Evolutionary conservation across 2,888 invertebrate species (phyloP).

Genomic region (Tortricodes alternella): DNA sequence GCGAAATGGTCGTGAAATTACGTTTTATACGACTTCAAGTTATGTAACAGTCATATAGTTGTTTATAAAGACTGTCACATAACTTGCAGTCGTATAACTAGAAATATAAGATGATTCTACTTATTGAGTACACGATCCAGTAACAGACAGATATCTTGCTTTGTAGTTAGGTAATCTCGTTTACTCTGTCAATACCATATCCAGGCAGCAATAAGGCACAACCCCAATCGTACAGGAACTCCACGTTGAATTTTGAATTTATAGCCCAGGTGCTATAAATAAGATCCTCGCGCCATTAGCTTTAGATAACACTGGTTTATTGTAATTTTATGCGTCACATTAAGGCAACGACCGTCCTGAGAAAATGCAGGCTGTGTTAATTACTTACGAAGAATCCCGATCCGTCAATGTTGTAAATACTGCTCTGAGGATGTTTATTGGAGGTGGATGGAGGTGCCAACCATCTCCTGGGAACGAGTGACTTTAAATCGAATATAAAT

Average conservation of each 20-base stretch:
- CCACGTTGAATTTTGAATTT: conserved; percentile 36
- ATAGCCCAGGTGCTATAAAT: conserved; percentile 57
- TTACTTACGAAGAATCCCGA: conserved; percentile 13
- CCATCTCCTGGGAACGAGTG: too few relatives aligned
- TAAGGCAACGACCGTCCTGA: conserved; percentile 37
- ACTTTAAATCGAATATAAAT: too few relatives aligned
- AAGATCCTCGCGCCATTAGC: conserved; percentile 57
- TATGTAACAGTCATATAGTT: too few relatives aligned
- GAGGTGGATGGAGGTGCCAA: background rate
- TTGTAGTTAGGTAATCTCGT: background rate
- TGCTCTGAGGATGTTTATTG: background rate
- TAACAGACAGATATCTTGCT: too few relatives aligned
- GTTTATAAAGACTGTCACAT: too few relatives aligned
- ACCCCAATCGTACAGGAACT: conserved; percentile 8
- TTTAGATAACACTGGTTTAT: conserved; percentile 65
- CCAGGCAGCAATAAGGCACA: background rate
- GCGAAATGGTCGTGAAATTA: too few relatives aligned
- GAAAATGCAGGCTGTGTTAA: conserved; percentile 26
- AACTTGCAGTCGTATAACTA: too few relatives aligned
- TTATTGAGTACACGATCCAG: too few relatives aligned
- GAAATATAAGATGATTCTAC: too few relatives aligned
- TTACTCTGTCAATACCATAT: background rate
- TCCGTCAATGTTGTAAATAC: conserved; percentile 7
- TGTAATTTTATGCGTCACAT: conserved; percentile 69
- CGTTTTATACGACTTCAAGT: too few relatives aligned